phyloP scores from a whole-genome alignment of 2,113 vertebrate species.

The Pseudolaguvia tuberculata region DNA sequence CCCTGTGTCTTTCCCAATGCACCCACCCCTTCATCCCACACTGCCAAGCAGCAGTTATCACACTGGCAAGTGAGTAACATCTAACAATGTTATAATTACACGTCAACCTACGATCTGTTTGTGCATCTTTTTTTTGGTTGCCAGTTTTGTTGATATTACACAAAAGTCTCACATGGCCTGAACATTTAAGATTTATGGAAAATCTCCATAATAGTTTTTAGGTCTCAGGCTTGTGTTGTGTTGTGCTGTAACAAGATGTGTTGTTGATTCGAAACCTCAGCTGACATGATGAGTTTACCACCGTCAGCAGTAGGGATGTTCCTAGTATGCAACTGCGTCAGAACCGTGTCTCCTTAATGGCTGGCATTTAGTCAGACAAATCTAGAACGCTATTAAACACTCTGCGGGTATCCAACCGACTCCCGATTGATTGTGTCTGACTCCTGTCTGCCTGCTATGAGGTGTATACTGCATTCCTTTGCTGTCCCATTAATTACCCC shows the following conservation, averaged over 20 bases:
- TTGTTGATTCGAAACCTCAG: not conserved
- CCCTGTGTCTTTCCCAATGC: slow-evolving; percentile 37
- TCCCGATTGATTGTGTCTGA: slow-evolving; percentile 41
- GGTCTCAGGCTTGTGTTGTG: not conserved
- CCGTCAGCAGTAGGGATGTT: not conserved
- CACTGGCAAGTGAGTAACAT: slow-evolving; percentile 57
- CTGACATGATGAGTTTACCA: not conserved
- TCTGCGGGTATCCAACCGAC: slow-evolving; percentile 45
- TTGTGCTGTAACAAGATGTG: not conserved
- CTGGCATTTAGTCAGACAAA: slow-evolving; percentile 35
- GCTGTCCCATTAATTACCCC: slow-evolving; percentile 57
- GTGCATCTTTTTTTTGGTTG: not conserved
- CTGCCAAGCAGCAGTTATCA: slow-evolving; percentile 54
- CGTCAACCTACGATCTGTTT: not conserved
- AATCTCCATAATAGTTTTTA: not conserved
- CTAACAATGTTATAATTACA: not conserved
- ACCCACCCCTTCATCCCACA: slow-evolving; percentile 36
- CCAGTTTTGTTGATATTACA: not conserved
- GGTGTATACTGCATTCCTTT: slow-evolving; percentile 46
- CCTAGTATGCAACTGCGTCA: not conserved
- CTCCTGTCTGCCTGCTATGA: slow-evolving; percentile 51
- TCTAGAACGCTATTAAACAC: slow-evolving; percentile 42
- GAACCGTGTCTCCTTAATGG: slow-evolving; percentile 24
- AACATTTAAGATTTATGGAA: not conserved
- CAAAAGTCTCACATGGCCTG: not conserved